Conservation (phyloP, 2,113 vertebrate species). For the Mustelus asterias region DNA sequence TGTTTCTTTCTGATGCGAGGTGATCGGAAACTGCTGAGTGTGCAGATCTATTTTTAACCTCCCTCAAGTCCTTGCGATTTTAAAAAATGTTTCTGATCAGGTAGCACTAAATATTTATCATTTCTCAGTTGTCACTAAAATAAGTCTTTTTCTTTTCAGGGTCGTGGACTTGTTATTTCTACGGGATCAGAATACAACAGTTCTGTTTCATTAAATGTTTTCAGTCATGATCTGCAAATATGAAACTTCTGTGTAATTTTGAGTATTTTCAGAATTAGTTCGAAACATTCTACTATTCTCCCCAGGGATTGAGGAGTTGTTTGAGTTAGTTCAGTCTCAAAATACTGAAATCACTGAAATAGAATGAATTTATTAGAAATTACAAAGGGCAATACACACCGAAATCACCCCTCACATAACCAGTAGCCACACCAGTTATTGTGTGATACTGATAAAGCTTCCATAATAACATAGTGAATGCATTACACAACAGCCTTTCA, state of each 20-base stretch:
- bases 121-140: neutral
- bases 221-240: neutral
- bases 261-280: neutral
- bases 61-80: neutral
- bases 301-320: neutral
- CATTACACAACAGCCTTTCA: neutral
- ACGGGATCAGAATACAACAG: neutral
- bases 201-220: neutral
- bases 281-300: neutral
- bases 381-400: neutral
- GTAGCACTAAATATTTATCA: neutral
- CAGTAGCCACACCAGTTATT: neutral
- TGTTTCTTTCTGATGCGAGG: neutral
- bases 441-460: neutral
- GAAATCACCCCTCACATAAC: neutral
- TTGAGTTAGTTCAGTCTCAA: no score
- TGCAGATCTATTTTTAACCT: neutral
- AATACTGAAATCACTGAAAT: neutral
- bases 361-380: neutral
- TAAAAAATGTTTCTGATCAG: neutral
- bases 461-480: neutral
- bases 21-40: neutral
- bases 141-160: neutral
- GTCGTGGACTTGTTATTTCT: neutral
- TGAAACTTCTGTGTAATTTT: neutral